Evolutionary conservation across 2,113 vertebrate species (phyloP).

Genomic region (Telmatochromis sp.): DNA sequence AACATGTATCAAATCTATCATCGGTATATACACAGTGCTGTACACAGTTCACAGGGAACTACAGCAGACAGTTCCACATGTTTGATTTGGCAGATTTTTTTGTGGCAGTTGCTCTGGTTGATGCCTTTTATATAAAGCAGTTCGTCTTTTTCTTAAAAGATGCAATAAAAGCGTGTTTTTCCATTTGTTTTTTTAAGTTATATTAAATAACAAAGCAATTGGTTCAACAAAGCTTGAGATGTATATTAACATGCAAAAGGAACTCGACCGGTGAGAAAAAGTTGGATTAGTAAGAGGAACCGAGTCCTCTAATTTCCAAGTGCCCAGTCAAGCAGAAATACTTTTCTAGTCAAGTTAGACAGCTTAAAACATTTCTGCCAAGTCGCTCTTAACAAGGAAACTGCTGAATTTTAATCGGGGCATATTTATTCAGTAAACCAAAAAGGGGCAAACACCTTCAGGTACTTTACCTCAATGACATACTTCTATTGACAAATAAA

Average conservation of each 20-base stretch:
- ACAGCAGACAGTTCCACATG: not conserved
- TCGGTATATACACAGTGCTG: not conserved
- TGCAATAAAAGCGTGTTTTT: accelerated
- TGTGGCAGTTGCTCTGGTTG: not conserved
- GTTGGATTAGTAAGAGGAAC: not conserved
- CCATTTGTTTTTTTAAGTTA: not conserved
- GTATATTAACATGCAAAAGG: not conserved
- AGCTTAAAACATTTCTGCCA: not conserved
- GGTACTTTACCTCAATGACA: not conserved
- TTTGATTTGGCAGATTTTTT: not conserved
- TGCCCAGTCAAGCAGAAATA: not conserved
- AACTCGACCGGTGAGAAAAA: not conserved
- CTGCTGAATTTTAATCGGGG: too few relatives aligned
- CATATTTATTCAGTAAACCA: too few relatives aligned
- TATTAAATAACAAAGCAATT: not conserved
- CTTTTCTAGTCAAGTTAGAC: not conserved
- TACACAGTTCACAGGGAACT: not conserved
- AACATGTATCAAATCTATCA: not conserved
- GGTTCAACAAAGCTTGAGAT: not conserved
- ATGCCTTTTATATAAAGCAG: not conserved
- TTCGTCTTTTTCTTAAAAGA: not conserved
- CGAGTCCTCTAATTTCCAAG: not conserved
- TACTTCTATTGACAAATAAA: not conserved
- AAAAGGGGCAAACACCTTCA: not conserved
- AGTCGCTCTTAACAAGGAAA: not conserved